phyloP scores from a whole-genome alignment of 1,140 invertebrate species.

The Trinorchestia longiramus region DNA sequence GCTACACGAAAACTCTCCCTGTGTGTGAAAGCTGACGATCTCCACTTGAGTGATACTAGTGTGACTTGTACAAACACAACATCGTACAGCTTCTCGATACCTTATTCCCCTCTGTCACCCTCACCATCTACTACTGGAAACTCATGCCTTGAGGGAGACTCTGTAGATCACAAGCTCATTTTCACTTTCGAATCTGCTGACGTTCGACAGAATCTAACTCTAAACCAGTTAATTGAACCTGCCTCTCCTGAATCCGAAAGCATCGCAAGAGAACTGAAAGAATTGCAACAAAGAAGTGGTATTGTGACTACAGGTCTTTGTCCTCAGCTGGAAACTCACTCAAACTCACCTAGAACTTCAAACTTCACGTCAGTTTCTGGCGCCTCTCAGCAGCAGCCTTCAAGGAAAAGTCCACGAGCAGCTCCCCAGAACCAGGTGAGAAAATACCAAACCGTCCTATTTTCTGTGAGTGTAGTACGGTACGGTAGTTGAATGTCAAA shows the following conservation, averaged over 20 bases:
- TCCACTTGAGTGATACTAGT: neutral
- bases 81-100: neutral
- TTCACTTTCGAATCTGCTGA: conserved; percentile 37
- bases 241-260: conserved; percentile 33
- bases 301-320: neutral
- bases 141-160: neutral
- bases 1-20: neutral
- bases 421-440: neutral
- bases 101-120: neutral
- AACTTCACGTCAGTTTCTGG: neutral
- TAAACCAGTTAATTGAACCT: neutral
- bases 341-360: neutral
- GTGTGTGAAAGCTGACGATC: neutral
- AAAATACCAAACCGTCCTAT: neutral
- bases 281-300: neutral
- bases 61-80: neutral
- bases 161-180: neutral
- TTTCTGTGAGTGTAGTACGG: neutral
- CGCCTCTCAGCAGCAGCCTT: neutral
- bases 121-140: neutral
- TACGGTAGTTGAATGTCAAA: too few relatives aligned
- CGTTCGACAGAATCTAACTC: neutral
- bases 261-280: neutral
- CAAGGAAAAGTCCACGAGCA: neutral
- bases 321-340: neutral